Percentiles rank a stretch among this genome's conserved stretches.
phyloP scores from a whole-genome alignment of 2,888 invertebrate genomes.

The Drosophila anomalipes region DNA sequence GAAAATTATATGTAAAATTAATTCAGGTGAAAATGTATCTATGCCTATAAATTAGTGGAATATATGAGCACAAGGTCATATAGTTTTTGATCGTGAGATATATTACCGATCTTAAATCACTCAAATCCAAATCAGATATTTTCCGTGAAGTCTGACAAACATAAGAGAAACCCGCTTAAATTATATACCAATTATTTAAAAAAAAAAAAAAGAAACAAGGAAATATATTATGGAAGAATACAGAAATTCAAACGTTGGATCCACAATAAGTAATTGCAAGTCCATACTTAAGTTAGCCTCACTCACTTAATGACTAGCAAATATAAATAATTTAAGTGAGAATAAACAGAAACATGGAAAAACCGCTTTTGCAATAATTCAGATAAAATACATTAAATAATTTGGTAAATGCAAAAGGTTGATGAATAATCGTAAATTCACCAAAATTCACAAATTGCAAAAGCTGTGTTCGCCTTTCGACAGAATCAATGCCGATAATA shows the following conservation, averaged over 20 bases:
- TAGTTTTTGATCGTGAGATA: not conserved
- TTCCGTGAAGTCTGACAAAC: not conserved
- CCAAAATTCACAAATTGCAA: conserved; percentile 25
- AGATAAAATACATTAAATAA: conserved; percentile 38
- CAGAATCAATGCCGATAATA: conserved; percentile 49
- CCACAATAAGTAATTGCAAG: not conserved
- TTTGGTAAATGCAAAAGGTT: conserved; percentile 31
- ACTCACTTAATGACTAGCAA: conserved; percentile 1
- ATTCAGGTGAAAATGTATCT: not conserved
- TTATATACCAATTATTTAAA: not conserved
- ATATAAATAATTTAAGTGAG: conserved; percentile 40
- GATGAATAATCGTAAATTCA: conserved; percentile 44
- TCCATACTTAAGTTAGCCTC: conserved; percentile 12
- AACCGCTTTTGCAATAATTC: conserved; percentile 27
- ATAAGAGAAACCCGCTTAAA: not conserved
- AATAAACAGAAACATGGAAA: conserved; percentile 26
- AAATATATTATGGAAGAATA: not conserved
- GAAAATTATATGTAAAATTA: not conserved
- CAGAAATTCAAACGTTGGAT: not conserved
- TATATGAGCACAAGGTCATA: not conserved
- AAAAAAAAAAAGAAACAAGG: not conserved
- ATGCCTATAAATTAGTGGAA: not conserved
- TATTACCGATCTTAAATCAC: not conserved
- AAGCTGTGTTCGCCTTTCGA: conserved; percentile 12
- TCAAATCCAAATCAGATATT: not conserved